Evolutionary conservation across 2,888 invertebrate species (phyloP).

Genomic region (Thera obeliscata): DNA sequence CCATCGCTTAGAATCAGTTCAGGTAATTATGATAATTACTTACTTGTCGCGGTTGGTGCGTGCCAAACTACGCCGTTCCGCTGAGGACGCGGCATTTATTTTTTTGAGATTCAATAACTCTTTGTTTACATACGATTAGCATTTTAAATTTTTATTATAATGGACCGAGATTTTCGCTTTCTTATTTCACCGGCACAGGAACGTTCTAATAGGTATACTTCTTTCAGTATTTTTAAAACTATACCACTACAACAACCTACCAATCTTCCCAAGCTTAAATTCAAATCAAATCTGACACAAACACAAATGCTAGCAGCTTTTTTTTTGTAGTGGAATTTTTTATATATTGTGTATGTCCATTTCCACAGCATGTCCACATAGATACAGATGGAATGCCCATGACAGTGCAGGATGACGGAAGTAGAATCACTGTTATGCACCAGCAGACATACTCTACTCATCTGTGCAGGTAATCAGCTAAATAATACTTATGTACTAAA

Average conservation of each 20-base stretch:
- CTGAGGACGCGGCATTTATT: conserved; percentile 74
- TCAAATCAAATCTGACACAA: too few relatives aligned
- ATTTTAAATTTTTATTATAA: background rate
- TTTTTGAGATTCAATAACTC: conserved; percentile 9
- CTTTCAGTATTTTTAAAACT: background rate
- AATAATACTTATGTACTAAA: background rate
- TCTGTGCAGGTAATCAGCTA: conserved; percentile 67
- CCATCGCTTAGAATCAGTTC: background rate
- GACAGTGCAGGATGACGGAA: conserved; percentile 70
- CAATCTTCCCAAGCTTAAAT: too few relatives aligned
- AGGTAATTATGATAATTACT: conserved; percentile 43
- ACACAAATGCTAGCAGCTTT: too few relatives aligned
- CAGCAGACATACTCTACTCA: conserved; percentile 71
- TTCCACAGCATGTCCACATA: conserved; percentile 67
- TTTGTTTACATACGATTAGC: conserved; percentile 15
- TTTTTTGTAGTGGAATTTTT: too few relatives aligned
- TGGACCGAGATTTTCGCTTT: background rate
- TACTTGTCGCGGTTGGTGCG: conserved; percentile 73
- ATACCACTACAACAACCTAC: too few relatives aligned
- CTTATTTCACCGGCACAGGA: background rate
- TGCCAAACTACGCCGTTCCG: conserved; percentile 62
- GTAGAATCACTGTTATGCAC: conserved; percentile 75
- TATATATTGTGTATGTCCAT: background rate
- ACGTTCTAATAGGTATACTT: background rate
- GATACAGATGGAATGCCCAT: conserved; percentile 67